Evolutionary conservation across 2,113 vertebrate species (phyloP), one percentile per base, ranked within the genome.

Genomic region (Dasyornis broadbenti): DNA sequence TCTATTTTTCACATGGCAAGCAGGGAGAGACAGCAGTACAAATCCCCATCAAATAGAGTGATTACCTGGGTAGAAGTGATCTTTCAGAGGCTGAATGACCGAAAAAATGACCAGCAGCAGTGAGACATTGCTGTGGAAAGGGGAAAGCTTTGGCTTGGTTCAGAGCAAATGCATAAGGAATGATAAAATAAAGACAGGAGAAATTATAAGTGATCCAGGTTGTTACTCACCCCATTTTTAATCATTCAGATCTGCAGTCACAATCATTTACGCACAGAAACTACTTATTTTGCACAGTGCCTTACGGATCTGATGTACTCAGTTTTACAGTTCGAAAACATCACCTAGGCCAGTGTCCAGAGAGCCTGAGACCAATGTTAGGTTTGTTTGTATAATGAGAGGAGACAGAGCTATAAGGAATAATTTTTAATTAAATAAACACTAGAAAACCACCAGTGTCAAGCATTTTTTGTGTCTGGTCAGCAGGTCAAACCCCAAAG

Each of bases 221-320:
- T 88, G 54, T 44, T 86, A 65, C 57, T 92, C 84, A 89, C 73
- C 50, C 33, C 35, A 47, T 94, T 89, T 95, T 80, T 94, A 83
- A 89, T 89, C 87, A 88, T 91, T 70, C 78, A 70, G 33, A 20
- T 59, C 87, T 52, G 71, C 42, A 85, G 56, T 70, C 75, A 91
- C 19, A 49, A 37, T 57, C 70, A 83, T 49, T 80, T 86, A 77
- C 0, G 4, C 61, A 65, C 68, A 90, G 52, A 93, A 83, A 49
- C 15, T 40, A 52, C 45, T 90, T 83, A 66, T 79, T 92, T 80
- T 54, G 44, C 9, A 17, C 50, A 69, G 63, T 0, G 6, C 26
- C 37, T 54, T 11, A 40, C 19, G 42, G 59, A 73, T 54, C 33
- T 33, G 37, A 44, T 33, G 28, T 26, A 73, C 45, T 75, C 60